Conservation (phyloP, 2,888 invertebrate species). For the Lordiphosa fenestrarum region DNA sequence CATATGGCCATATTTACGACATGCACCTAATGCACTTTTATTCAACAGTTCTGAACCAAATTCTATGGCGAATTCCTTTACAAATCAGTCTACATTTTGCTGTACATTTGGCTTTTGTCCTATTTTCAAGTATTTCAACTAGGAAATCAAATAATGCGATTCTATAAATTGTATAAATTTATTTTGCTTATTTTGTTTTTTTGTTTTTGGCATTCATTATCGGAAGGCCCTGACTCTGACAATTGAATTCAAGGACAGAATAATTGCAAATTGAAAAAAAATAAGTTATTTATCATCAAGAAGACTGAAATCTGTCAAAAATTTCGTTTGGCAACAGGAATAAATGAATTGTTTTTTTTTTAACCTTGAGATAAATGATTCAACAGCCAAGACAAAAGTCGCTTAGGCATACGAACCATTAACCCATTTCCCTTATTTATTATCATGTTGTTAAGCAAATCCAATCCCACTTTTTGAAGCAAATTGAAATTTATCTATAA, state of each 20-base stretch:
- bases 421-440: slow-evolving; percentile 45
- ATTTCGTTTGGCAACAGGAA: slow-evolving; percentile 28
- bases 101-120: slow-evolving; percentile 16
- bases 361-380: slow-evolving; percentile 40
- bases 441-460: slow-evolving; percentile 29
- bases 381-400: slow-evolving; percentile 20
- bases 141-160: slow-evolving; percentile 13
- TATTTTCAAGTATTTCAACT: slow-evolving; percentile 7
- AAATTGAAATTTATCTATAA: slow-evolving; percentile 26
- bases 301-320: slow-evolving; percentile 54
- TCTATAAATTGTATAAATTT: slow-evolving; percentile 3
- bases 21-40: slow-evolving; percentile 26
- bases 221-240: slow-evolving; percentile 67
- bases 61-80: slow-evolving; percentile 48
- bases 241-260: slow-evolving; percentile 63
- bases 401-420: slow-evolving; percentile 27
- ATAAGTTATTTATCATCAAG: slow-evolving; percentile 45
- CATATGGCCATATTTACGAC: slow-evolving; percentile 32
- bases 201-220: slow-evolving; percentile 43
- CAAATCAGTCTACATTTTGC: slow-evolving; percentile 10
- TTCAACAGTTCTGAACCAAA: slow-evolving; percentile 35
- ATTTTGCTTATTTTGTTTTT: slow-evolving; percentile 8
- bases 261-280: slow-evolving; percentile 45
- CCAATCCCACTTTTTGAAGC: slow-evolving; percentile 3
- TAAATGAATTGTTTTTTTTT: slow-evolving; percentile 20